A percentile compares a stretch with the other conserved stretches of the same genome.
Evolutionary conservation across 1,140 invertebrate genomes (phyloP).

Genomic region (Leguminivora glycinivorella): DNA sequence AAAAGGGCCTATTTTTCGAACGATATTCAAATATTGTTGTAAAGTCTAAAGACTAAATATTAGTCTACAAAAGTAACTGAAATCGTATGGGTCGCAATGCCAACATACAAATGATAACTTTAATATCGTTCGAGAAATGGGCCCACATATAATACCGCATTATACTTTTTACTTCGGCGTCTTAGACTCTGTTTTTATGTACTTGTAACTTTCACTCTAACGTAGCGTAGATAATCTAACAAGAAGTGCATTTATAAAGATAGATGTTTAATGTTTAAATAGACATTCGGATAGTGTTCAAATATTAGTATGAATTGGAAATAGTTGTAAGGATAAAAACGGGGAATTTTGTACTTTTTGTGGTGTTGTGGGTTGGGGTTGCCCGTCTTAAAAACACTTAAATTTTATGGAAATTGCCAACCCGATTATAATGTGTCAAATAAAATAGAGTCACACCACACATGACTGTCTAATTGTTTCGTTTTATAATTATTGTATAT

Average conservation of each 20-base stretch:
- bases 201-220: constrained; percentile 32
- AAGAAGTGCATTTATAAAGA: constrained; percentile 77
- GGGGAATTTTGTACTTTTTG: constrained; percentile 74
- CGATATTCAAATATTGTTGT: no score
- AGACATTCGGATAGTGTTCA: constrained; percentile 69
- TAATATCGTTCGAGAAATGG: no score
- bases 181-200: constrained; percentile 30
- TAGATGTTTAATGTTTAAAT: constrained; percentile 73
- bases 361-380: constrained; percentile 62
- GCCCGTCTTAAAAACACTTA: constrained; percentile 38
- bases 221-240: constrained; percentile 62
- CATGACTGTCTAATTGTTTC: constrained; percentile 34
- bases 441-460: constrained; percentile 36
- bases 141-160: no score
- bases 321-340: constrained; percentile 51
- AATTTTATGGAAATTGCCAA: constrained; percentile 43
- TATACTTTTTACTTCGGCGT: constrained; percentile 8
- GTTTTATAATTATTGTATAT: constrained; percentile 42
- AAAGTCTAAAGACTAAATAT: no score
- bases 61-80: no score
- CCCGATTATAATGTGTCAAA: constrained; percentile 57
- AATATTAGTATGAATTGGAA: constrained; percentile 59
- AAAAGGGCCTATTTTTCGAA: neutral
- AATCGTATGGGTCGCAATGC: no score
- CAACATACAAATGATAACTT: no score